These are phyloP conservation scores for Drosophila nr. perissopoda DNA, from an alignment of 2,888 invertebrate genomes.

Conservation along the genomic window DNA sequence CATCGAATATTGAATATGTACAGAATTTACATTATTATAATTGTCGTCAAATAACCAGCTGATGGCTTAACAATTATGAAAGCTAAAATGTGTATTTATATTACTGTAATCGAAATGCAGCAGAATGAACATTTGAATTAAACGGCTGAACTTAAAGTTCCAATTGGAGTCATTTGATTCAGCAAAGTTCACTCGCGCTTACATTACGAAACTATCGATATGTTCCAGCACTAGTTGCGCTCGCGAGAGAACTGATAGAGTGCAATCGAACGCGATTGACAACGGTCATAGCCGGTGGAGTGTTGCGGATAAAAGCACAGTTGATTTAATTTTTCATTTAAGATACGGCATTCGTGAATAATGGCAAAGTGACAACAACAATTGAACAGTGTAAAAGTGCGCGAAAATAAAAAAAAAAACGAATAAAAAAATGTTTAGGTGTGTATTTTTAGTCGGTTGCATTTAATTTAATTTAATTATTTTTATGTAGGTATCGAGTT, in stretches of 20 bases:
- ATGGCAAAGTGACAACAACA: conserved; percentile 13
- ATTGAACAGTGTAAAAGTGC: conserved; percentile 22
- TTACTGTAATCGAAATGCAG: not conserved
- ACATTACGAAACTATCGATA: conserved; percentile 43
- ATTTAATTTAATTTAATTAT: conserved; percentile 2
- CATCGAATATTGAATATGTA: not conserved
- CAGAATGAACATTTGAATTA: not conserved
- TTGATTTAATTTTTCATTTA: conserved; percentile 22
- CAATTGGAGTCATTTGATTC: conserved; percentile 6
- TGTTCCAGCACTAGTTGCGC: conserved; percentile 20
- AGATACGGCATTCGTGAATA: conserved; percentile 28
- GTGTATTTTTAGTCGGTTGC: conserved; percentile 1
- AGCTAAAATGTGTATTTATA: not conserved
- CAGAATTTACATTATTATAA: not conserved
- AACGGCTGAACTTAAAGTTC: not conserved
- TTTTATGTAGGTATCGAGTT: conserved; percentile 22
- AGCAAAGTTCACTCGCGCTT: conserved; percentile 1
- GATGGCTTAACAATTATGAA: not conserved
- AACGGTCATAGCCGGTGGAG: conserved; percentile 41
- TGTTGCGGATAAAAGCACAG: conserved; percentile 30
- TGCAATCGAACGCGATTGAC: conserved; percentile 57
- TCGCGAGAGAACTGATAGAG: conserved; percentile 41
- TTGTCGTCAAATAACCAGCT: not conserved
- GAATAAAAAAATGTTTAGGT: conserved; percentile 2
- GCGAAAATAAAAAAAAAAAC: conserved; percentile 9